Evolutionary conservation across 1,140 invertebrate species (phyloP), one percentile per base, ranked within the genome.

Genomic region (Adelges cooleyi): DNA sequence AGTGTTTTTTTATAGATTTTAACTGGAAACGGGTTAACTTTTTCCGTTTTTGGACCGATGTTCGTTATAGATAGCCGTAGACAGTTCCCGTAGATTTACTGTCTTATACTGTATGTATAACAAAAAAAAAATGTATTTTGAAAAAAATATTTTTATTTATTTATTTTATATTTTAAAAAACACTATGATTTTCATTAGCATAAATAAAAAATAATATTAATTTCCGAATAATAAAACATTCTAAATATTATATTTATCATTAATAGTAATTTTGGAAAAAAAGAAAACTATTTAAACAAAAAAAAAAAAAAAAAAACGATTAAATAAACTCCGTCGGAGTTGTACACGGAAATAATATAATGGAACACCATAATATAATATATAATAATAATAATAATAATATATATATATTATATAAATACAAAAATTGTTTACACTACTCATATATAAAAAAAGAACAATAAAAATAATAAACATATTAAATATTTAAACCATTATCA

Each of bases 81-180:
- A n/a, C n/a, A n/a, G n/a, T n/a, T n/a, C n/a, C n/a, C n/a, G n/a
- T n/a, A n/a, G n/a, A n/a, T n/a, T n/a, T n/a, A n/a, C n/a, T n/a
- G n/a, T n/a, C n/a, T n/a, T n/a, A n/a, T n/a, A n/a, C n/a, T n/a
- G n/a, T n/a, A n/a, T n/a, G n/a, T n/a, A n/a, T n/a, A n/a, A n/a
- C n/a, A n/a, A n/a, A n/a, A n/a, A n/a, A 33, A 33, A 33, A 33
- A 33, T 33, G 29, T 23, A 22, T 42, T 15, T 23, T 29, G 36
- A 38, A 46, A 29, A 48, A 59, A 17, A 38, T 38, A 38, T 8
- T 8, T 38, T 6, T 38, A 38, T 38, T 42, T 27, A 27, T 59
- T 48, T 62, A 62, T 62, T 38, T 38, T 38, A 38, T 25, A 40
- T 62, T 29, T 62, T 62, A 48, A 20, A 46, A 53, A 62, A 62